Base-by-base conservation (phyloP, 2,797 vertebrate genomes). In the Pipistrellus pipistrellus region DNA sequence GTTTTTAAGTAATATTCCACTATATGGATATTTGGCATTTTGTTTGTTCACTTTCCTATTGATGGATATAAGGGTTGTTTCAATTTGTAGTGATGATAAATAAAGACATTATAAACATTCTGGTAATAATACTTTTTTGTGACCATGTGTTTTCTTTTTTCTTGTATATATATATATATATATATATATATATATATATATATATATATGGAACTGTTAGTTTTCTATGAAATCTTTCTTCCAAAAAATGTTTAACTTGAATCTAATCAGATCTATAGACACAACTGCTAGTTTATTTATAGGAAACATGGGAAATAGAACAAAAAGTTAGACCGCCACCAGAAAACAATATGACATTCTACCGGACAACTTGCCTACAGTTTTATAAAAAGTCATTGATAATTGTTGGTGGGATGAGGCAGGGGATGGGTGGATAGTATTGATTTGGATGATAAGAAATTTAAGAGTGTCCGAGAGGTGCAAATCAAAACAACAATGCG, bases 21-120 rank as follows among this genome's bases (percentile, higher is more conserved):
- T 38, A 20, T 64, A 53, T 8, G 53, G 76, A 51, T 87, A 87
- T 30, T 93, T 85, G 59, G 23, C 27, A 32, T 83, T 83, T 92
- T 78, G 35, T 69, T 94, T 91, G 21, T 55, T n/a, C 3, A 41
- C 38, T 83, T 59, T 78, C 30, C 23, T 48, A 3, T 76, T 91
- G 69, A 85, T 18, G 17, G 21, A 38, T 72, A 51, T 68, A 68
- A 87, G 20, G 23, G 9, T 59, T 57, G 10, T 66, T 85, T 85
- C 69, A 85, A 41, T 94, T 83, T 83, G 73, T 20, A 78, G 13
- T 88, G 25, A 90, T 20, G 78, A 6, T 85, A 71, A 85, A 83
- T 66, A 78, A 93, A 91, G 66, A 21, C 51, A 30, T 59, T 68
- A 44, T 73, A 32, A 76, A 32, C 23, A 68, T 87, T 93, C 44